phyloP scores from a whole-genome alignment of 2,113 vertebrate species.

The Argyrosomus japonicus region DNA sequence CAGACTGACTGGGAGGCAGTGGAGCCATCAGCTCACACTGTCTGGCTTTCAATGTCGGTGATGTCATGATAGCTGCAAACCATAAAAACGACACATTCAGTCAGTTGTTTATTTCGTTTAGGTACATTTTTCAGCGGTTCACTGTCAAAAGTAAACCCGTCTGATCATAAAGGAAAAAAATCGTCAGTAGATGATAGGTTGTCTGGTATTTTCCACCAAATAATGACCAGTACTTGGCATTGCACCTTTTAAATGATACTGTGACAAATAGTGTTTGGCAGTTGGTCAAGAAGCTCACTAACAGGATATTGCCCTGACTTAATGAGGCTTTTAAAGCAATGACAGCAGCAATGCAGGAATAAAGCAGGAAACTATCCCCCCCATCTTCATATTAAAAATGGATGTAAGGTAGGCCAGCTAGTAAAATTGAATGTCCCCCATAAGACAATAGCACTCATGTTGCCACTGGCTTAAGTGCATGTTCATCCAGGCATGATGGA shows the following conservation, averaged over 20 bases:
- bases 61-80: conserved; percentile 47
- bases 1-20: conserved; percentile 45
- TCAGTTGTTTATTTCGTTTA: conserved; percentile 6
- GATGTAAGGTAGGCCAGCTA: conserved; percentile 31
- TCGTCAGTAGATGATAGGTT: background rate
- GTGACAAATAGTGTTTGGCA: conserved; percentile 14
- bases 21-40: conserved; percentile 42
- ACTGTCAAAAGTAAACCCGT: background rate
- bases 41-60: conserved; percentile 47
- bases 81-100: background rate
- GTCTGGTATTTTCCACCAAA: background rate
- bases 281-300: background rate
- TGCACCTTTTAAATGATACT: background rate
- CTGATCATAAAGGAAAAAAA: background rate
- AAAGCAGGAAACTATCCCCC: conserved; percentile 29
- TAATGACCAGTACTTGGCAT: background rate
- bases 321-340: conserved; percentile 61
- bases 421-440: conserved; percentile 16
- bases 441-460: conserved; percentile 26
- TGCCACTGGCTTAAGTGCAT: conserved; percentile 29
- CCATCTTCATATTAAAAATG: conserved; percentile 49
- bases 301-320: conserved; percentile 42
- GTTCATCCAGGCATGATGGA: conserved; percentile 46
- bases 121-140: background rate
- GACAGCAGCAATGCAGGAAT: conserved; percentile 21